These are phyloP conservation scores for Stenotaenia linearis DNA, from an alignment of 2,888 invertebrate species.

Conservation along the genomic window DNA sequence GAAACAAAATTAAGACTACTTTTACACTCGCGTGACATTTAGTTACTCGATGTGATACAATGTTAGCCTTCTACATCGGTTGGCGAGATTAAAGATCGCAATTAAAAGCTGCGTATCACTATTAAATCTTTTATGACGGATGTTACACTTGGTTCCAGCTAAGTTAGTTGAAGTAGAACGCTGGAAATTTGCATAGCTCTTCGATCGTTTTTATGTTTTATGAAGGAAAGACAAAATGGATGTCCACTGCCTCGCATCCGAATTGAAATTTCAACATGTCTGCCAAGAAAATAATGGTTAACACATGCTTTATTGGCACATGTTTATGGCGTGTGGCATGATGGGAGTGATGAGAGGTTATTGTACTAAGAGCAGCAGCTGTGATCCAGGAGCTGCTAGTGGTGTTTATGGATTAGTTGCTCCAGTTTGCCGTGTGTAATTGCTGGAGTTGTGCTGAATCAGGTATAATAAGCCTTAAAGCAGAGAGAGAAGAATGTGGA, in stretches of 20 bases:
- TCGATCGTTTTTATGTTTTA: not conserved
- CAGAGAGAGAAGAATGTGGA: constrained; percentile 11
- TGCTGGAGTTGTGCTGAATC: constrained; percentile 21
- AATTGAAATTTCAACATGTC: constrained; percentile 12
- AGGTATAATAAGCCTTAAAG: constrained; percentile 23
- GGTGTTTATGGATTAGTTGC: constrained; percentile 11
- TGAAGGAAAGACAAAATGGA: not conserved
- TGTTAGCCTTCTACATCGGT: too few species aligned
- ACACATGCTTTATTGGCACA: constrained; percentile 20
- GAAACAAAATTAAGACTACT: too few species aligned
- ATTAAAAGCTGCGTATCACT: too few species aligned
- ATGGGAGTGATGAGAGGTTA: constrained; percentile 26
- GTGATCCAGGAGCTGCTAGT: constrained; percentile 12
- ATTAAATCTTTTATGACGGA: too few species aligned
- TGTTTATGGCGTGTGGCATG: constrained; percentile 26
- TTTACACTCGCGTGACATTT: too few species aligned
- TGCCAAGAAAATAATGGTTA: constrained; percentile 16
- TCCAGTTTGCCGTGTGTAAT: constrained; percentile 11
- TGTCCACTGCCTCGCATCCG: not conserved
- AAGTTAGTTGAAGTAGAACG: too few species aligned
- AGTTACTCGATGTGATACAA: too few species aligned
- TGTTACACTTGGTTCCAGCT: too few species aligned
- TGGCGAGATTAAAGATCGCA: too few species aligned
- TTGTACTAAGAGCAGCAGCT: constrained; percentile 24
- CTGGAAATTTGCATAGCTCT: too few species aligned